Evolutionary conservation across 2,113 vertebrate species (phyloP).

Genomic region (Gavia stellata): DNA sequence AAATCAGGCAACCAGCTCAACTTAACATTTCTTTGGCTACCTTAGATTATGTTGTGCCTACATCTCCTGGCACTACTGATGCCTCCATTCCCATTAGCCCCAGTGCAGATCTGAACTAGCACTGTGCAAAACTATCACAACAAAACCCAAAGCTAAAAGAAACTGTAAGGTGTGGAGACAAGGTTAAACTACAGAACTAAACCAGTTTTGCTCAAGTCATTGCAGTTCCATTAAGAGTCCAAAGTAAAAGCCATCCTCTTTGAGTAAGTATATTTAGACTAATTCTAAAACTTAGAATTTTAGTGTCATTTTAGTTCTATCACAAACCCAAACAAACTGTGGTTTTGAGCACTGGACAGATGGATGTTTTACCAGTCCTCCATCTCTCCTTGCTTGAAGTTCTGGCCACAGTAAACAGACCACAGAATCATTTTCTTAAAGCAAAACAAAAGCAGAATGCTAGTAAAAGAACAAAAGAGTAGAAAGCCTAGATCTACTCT

Average conservation of each 20-base stretch:
- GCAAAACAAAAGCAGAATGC: background rate
- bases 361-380: background rate
- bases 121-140: background rate
- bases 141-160: background rate
- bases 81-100: background rate
- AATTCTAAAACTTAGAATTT: background rate
- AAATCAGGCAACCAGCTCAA: background rate
- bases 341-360: background rate
- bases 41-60: background rate
- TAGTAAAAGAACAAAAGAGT: background rate
- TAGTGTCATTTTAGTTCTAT: background rate
- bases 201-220: background rate
- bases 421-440: background rate
- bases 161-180: background rate
- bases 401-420: background rate
- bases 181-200: background rate
- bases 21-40: background rate
- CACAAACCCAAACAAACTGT: background rate
- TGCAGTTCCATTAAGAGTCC: background rate
- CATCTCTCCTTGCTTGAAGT: background rate
- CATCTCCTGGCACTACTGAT: background rate
- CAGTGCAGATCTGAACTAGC: background rate
- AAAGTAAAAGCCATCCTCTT: background rate
- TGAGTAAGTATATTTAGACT: background rate
- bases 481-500: background rate